phyloP scores from a whole-genome alignment of 2,888 invertebrate species.

The Acronicta leporina region DNA sequence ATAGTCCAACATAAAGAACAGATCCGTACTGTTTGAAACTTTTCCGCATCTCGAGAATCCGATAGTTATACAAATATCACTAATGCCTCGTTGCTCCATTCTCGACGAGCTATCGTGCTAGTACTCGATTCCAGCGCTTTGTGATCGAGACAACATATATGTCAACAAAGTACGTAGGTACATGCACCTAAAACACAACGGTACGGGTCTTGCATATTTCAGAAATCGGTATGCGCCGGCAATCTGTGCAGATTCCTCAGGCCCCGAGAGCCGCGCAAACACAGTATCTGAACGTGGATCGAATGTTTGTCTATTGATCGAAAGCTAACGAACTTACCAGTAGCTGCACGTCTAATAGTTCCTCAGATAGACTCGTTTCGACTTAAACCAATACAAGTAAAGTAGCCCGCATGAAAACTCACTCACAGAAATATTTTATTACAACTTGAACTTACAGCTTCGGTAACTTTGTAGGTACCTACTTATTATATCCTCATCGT shows the following conservation, averaged over 20 bases:
- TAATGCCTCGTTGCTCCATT: slow-evolving; percentile 2
- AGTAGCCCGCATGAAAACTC: slow-evolving; percentile 26
- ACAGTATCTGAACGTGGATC: slow-evolving; percentile 55
- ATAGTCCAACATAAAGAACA: too few species aligned
- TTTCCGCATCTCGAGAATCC: too few species aligned
- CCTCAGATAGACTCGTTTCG: slow-evolving; percentile 46
- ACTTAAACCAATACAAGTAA: slow-evolving; percentile 40
- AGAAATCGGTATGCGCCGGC: slow-evolving; percentile 66
- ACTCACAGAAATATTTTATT: slow-evolving; percentile 9
- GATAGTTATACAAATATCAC: slow-evolving; percentile 4
- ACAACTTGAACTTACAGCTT: slow-evolving; percentile 8
- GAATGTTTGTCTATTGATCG: slow-evolving; percentile 60
- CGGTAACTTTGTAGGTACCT: not conserved
- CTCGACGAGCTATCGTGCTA: slow-evolving; percentile 4
- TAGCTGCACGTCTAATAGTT: slow-evolving; percentile 58
- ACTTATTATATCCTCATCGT: too few species aligned
- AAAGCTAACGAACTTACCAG: slow-evolving; percentile 59
- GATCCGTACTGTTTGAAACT: too few species aligned
- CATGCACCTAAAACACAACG: slow-evolving; percentile 52
- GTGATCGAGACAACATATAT: slow-evolving; percentile 36
- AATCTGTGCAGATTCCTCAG: slow-evolving; percentile 59
- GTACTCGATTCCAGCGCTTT: slow-evolving; percentile 15
- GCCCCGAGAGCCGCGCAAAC: slow-evolving; percentile 57
- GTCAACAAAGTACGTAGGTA: slow-evolving; percentile 39
- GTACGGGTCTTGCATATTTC: slow-evolving; percentile 69